A percentile compares a stretch with the other conserved stretches of the same genome.
These are phyloP conservation scores for Cherax destructor DNA, from an alignment of 1,140 invertebrate genomes.

Conservation along the genomic window DNA sequence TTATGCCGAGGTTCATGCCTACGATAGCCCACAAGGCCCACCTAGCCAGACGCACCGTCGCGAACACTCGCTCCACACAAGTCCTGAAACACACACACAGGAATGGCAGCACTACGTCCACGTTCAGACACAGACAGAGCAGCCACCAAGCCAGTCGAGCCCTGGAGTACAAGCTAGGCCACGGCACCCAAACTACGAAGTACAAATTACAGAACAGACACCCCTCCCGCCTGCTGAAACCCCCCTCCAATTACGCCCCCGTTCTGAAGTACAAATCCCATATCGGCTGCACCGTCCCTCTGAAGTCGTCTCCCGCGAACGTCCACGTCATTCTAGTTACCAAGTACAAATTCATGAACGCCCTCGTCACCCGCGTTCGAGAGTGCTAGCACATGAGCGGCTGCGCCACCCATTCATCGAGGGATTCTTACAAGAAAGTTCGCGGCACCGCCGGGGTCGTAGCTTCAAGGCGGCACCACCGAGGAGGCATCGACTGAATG, in stretches of 20 bases:
- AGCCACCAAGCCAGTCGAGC: not conserved
- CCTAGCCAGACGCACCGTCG: not conserved
- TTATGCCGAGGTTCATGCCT: constrained; percentile 15
- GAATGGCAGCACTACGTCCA: not conserved
- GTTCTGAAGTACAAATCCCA: not conserved
- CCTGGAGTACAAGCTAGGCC: not conserved
- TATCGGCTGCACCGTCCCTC: not conserved
- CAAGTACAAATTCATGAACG: not conserved
- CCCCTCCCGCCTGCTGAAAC: not conserved
- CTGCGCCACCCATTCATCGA: not conserved
- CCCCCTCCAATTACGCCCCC: not conserved
- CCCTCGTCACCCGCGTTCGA: not conserved
- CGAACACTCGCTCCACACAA: not conserved
- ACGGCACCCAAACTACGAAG: not conserved
- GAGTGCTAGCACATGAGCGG: not conserved
- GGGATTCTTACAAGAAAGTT: not conserved
- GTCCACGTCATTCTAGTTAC: not conserved
- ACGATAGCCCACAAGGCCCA: constrained; percentile 15
- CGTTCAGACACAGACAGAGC: not conserved
- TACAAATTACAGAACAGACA: not conserved
- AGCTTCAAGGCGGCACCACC: constrained; percentile 5
- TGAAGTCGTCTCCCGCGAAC: no score
- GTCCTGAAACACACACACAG: not conserved
- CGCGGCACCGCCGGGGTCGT: constrained; percentile 13
- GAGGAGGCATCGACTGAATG: not conserved